These are phyloP conservation scores for Oligia strigilis DNA, from an alignment of 2,888 invertebrate genomes.

Conservation along the genomic window DNA sequence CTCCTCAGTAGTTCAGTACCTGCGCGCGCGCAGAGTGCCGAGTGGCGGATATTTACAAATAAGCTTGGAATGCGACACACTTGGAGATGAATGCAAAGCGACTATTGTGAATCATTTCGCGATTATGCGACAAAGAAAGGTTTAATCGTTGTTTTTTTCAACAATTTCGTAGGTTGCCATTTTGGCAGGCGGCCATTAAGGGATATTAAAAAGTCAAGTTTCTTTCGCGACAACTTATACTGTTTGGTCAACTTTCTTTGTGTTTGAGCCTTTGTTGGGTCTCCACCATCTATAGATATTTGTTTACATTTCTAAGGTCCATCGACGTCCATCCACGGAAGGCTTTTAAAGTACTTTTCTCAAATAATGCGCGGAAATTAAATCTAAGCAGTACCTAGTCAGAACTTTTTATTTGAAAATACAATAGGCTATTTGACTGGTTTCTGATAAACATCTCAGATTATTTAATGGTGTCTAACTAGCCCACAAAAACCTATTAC, in stretches of 20 bases:
- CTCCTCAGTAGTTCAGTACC: neutral
- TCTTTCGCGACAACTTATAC: conserved; percentile 4
- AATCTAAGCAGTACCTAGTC: no score
- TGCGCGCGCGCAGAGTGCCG: conserved; percentile 20
- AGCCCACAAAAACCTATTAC: no score
- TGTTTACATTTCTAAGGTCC: no score
- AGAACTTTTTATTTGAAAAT: no score
- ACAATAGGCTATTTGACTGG: no score
- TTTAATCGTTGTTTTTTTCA: conserved; percentile 1
- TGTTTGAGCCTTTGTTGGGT: conserved; percentile 9
- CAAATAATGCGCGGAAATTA: no score
- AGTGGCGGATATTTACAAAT: conserved; percentile 59
- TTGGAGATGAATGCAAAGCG: conserved; percentile 41
- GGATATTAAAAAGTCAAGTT: neutral
- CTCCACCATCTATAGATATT: neutral
- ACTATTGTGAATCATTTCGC: conserved; percentile 52
- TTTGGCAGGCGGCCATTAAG: conserved; percentile 3
- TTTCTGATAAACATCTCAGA: no score
- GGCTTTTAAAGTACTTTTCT: no score
- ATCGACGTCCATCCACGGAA: no score
- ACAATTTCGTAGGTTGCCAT: neutral
- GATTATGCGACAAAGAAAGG: conserved; percentile 47
- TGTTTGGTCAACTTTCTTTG: neutral
- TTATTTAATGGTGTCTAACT: no score
- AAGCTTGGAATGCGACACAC: conserved; percentile 62